Conservation (phyloP, 2,797 vertebrate genomes). For the Lates japonicus region DNA sequence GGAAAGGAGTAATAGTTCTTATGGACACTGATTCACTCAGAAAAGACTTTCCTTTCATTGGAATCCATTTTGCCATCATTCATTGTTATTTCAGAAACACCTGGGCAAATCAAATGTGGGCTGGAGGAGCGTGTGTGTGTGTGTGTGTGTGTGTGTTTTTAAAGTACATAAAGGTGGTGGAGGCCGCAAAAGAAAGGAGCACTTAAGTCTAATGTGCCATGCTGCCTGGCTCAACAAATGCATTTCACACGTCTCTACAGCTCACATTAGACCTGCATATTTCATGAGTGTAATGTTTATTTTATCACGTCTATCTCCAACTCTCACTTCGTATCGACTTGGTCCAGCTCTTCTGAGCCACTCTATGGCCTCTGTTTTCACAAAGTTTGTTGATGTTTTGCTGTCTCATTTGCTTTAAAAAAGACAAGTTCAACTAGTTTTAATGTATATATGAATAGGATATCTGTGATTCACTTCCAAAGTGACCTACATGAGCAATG, state of each 20-base stretch:
- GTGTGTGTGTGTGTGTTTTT: slow-evolving; percentile 7
- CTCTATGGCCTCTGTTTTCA: background rate
- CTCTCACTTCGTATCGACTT: slow-evolving; percentile 17
- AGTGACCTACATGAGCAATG: too few relatives aligned
- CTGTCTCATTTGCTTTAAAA: background rate
- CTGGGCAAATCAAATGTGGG: slow-evolving; percentile 5
- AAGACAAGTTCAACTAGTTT: too few relatives aligned
- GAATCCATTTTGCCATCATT: slow-evolving; percentile 26
- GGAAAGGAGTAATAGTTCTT: slow-evolving; percentile 27
- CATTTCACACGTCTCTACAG: slow-evolving; percentile 37
- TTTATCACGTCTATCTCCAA: slow-evolving; percentile 50
- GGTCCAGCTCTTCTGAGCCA: background rate
- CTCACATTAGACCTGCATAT: slow-evolving; percentile 57
- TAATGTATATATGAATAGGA: too few relatives aligned
- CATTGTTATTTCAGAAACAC: slow-evolving; percentile 33
- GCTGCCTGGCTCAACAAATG: slow-evolving; percentile 3
- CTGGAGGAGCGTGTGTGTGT: too few relatives aligned
- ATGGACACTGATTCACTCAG: slow-evolving; percentile 24
- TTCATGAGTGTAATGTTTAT: slow-evolving; percentile 67
- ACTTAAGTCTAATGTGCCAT: slow-evolving; percentile 36
- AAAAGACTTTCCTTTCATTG: slow-evolving; percentile 31
- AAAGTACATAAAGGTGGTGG: slow-evolving; percentile 27
- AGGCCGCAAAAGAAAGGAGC: slow-evolving; percentile 27
- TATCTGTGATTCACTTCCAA: too few relatives aligned
- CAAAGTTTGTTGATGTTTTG: background rate